Evolutionary conservation across 2,113 vertebrate genomes (phyloP), one percentile per base, ranked within the genome.

Genomic region (Leuciscus idus): DNA sequence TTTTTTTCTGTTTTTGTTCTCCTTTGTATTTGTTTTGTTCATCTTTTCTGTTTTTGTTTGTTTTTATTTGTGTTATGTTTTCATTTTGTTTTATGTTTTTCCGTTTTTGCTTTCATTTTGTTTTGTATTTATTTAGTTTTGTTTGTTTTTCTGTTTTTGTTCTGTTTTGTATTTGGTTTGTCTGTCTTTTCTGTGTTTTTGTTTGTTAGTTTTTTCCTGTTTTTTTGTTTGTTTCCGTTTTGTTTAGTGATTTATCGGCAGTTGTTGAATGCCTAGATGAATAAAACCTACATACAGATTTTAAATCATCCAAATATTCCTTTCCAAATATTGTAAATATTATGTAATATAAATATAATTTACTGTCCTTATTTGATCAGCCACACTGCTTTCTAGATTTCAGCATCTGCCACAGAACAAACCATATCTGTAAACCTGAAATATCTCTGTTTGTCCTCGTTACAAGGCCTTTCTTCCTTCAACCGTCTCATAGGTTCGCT

Each of bases 371-470:
- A 39, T 19, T 36, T 70, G 11, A 23, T 4, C 19, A 74, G 39
- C 10, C 70, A 46, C n/a, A 1, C 23, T 26, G 43, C 6, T 46
- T 48, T 74, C 70, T 74, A 7, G 39, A 74, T n/a, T 46, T 73
- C 70, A 46, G 4, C 21, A 73, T 73, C 21, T 43, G 23, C 68
- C 68, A 39, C 36, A n/a, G 21, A 73, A n/a, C 36, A 46, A n/a
- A 11, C 36, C 39, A n/a, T 48, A 23, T 39, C 39, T 5, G 33
- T 46, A 73, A 74, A 26, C 23, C 72, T 46, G 4, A 13, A 13
- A 50, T 4, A 74, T 48, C 23, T 46, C 39, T 78, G 19, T 50
- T 88, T 61, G 88, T n/a, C 77, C 33, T 80, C 55, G 11, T 87
- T 89, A 83, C 78, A 72, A 7, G 74, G 0, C 78, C 72, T 33